Conservation (phyloP, 2,888 invertebrate genomes). For the Dysmachus trigonus region DNA sequence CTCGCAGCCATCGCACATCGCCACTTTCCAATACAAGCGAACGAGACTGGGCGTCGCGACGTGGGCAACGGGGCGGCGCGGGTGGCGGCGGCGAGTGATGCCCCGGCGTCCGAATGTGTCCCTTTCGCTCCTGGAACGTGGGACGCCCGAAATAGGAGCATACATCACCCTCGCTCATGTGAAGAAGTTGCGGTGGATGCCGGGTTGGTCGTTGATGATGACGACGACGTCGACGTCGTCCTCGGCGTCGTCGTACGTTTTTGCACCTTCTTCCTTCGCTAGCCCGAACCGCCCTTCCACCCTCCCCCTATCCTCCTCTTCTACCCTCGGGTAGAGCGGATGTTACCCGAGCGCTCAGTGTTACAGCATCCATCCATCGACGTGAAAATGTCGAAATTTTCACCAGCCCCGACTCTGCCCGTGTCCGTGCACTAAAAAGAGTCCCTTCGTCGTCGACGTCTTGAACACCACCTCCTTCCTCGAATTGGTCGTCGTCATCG, state of each 20-base stretch:
- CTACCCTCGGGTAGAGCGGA: background rate
- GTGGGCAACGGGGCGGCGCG: too few relatives aligned
- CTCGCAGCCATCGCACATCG: slow-evolving; percentile 13
- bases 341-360: slow-evolving; percentile 16
- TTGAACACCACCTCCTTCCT: background rate
- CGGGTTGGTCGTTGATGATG: background rate
- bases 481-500: background rate
- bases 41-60: background rate
- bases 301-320: too few relatives aligned
- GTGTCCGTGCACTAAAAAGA: background rate
- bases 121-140: slow-evolving; percentile 24
- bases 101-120: slow-evolving; percentile 34
- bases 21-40: slow-evolving; percentile 39
- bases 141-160: slow-evolving; percentile 24
- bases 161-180: slow-evolving; percentile 42
- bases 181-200: slow-evolving; percentile 27
- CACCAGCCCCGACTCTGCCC: background rate
- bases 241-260: background rate
- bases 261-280: slow-evolving; percentile 4
- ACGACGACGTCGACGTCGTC: background rate
- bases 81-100: background rate
- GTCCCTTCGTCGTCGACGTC: background rate
- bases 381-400: slow-evolving; percentile 34
- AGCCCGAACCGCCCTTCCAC: background rate
- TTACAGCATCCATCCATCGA: slow-evolving; percentile 10